A percentile compares a stretch with the other conserved stretches of the same genome.
Conservation (phyloP, 1,140 invertebrate genomes). For the Heliconius hewitsoni region DNA sequence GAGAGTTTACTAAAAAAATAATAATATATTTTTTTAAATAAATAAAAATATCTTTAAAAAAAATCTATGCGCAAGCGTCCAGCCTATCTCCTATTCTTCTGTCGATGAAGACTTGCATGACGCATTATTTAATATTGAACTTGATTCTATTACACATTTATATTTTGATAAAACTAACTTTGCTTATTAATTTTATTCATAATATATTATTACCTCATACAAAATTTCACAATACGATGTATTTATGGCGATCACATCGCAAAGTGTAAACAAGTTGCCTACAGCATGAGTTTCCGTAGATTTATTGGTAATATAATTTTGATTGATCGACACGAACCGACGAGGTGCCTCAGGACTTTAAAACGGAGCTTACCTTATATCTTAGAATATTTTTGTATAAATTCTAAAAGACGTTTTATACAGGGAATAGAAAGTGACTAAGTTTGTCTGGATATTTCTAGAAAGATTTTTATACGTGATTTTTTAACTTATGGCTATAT, state of each 20-base stretch:
- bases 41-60: no score
- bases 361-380: slow-evolving; percentile 45
- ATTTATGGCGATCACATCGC: slow-evolving; percentile 39
- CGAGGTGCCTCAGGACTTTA: slow-evolving; percentile 48
- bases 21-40: no score
- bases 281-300: slow-evolving; percentile 65
- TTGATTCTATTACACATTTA: not conserved
- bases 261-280: slow-evolving; percentile 42
- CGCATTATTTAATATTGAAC: not conserved
- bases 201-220: no score
- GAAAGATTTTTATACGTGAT: not conserved
- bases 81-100: no score
- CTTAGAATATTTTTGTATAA: slow-evolving; percentile 34
- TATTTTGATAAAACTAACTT: no score
- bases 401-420: not conserved
- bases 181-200: no score
- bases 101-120: no score
- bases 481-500: not conserved
- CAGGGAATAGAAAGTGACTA: not conserved
- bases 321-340: slow-evolving; percentile 69
- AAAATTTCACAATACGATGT: not conserved
- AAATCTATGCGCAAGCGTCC: no score
- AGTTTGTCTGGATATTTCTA: not conserved
- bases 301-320: slow-evolving; percentile 80
- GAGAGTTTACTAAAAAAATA: no score